These are phyloP conservation scores for Gryon sp. DNA, from an alignment of 1,140 invertebrate species.

Conservation along the genomic window DNA sequence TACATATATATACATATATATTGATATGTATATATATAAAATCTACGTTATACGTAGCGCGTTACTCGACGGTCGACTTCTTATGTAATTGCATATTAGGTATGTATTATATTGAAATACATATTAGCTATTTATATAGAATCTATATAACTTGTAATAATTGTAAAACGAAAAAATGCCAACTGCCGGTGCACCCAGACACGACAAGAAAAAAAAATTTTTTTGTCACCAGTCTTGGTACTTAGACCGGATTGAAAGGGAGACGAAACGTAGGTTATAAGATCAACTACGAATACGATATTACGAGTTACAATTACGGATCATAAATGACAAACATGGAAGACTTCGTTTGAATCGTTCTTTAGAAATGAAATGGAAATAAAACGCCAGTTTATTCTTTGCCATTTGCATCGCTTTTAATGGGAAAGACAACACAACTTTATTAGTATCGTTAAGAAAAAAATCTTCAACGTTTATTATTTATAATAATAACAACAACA, in stretches of 20 bases:
- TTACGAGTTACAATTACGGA: constrained; percentile 49
- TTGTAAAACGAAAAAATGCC: constrained; percentile 78
- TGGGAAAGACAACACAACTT: no score
- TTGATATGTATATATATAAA: no score
- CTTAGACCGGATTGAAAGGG: constrained; percentile 29
- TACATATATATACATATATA: no score
- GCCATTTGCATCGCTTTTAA: no score
- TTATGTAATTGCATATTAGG: constrained; percentile 78
- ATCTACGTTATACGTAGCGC: constrained; percentile 69
- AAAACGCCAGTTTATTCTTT: no score
- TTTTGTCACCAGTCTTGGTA: constrained; percentile 43
- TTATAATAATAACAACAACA: no score
- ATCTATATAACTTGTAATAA: constrained; percentile 78
- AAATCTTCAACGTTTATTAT: no score
- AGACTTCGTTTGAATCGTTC: constrained; percentile 16
- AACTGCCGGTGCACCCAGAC: constrained; percentile 74
- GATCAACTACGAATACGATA: constrained; percentile 51
- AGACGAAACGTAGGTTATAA: constrained; percentile 52
- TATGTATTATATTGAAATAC: constrained; percentile 79
- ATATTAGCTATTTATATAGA: constrained; percentile 80
- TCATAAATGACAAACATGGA: constrained; percentile 31
- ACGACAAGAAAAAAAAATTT: constrained; percentile 35
- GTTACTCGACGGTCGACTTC: constrained; percentile 74
- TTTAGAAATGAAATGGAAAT: no score
- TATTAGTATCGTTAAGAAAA: no score